These are phyloP conservation scores for Xestia ashworthii DNA, from an alignment of 2,888 invertebrate genomes.

Conservation along the genomic window DNA sequence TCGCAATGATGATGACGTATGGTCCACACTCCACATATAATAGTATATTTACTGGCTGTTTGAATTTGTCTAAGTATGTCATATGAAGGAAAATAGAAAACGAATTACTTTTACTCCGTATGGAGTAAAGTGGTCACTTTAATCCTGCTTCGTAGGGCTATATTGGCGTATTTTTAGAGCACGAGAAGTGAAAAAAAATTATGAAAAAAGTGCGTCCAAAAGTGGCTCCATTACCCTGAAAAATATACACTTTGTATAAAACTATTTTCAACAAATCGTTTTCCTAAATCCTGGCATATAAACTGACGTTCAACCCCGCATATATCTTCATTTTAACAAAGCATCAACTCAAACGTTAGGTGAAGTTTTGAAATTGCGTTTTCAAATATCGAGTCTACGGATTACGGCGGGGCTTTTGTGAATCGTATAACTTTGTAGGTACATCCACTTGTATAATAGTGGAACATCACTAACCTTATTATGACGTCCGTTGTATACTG, in stretches of 20 bases:
- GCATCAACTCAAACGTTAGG: constrained; percentile 54
- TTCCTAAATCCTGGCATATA: constrained; percentile 14
- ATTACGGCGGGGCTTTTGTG: constrained; percentile 51
- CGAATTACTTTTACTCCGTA: too few relatives aligned
- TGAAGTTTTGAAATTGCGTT: constrained; percentile 61
- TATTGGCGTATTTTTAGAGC: too few relatives aligned
- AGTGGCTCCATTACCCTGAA: neutral
- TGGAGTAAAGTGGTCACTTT: too few relatives aligned
- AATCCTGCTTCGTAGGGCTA: too few relatives aligned
- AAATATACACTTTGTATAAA: neutral
- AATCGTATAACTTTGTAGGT: constrained; percentile 53
- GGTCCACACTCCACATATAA: too few relatives aligned
- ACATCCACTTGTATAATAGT: constrained; percentile 46
- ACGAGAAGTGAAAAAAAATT: neutral
- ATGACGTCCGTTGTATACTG: constrained; percentile 32
- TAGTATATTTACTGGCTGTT: neutral
- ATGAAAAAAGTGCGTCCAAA: neutral
- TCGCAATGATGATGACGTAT: too few relatives aligned
- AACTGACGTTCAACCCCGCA: constrained; percentile 38
- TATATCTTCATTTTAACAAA: constrained; percentile 57
- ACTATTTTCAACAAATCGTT: constrained; percentile 14
- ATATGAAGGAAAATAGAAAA: too few relatives aligned
- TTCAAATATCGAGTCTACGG: constrained; percentile 57
- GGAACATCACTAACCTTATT: constrained; percentile 50
- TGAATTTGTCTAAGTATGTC: too few relatives aligned